These are phyloP conservation scores for Temnothorax curvispinosus DNA, from an alignment of 1,140 invertebrate genomes.

Conservation along the genomic window DNA sequence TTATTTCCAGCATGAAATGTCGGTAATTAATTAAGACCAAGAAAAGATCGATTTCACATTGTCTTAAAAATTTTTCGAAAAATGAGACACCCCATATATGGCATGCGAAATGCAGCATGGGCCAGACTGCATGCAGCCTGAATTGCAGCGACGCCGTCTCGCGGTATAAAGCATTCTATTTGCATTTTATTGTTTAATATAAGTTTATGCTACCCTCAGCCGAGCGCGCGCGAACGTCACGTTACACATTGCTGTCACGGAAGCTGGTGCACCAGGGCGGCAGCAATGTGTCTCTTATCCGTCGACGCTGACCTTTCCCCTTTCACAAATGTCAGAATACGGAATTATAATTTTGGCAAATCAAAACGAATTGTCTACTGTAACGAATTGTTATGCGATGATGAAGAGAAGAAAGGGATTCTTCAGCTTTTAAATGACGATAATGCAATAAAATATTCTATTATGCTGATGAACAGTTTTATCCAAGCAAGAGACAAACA, in stretches of 20 bases:
- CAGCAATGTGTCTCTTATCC: slow-evolving; percentile 56
- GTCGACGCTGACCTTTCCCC: slow-evolving; percentile 15
- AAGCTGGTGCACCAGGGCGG: not conserved
- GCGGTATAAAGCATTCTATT: slow-evolving; percentile 77
- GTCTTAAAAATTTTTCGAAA: not conserved
- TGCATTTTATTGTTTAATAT: slow-evolving; percentile 84
- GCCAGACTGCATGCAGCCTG: slow-evolving; percentile 34
- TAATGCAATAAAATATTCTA: not conserved
- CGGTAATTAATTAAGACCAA: not conserved
- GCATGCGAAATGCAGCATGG: slow-evolving; percentile 30
- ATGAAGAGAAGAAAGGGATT: not conserved
- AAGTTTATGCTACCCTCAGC: slow-evolving; percentile 78
- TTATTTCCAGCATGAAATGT: not conserved
- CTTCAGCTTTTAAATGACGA: not conserved
- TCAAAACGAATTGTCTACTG: slow-evolving; percentile 41
- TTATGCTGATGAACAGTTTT: not conserved
- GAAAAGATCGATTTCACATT: not conserved
- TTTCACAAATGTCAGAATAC: slow-evolving; percentile 50
- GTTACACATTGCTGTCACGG: slow-evolving; percentile 37
- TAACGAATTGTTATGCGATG: not conserved
- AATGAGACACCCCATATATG: slow-evolving; percentile 33
- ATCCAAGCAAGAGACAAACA: not conserved
- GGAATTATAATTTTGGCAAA: slow-evolving; percentile 65
- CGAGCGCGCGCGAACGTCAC: slow-evolving; percentile 12
- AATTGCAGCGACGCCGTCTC: slow-evolving; percentile 55